Evolutionary conservation across 2,888 invertebrate species (phyloP).

Genomic region (Noctua fimbriata): DNA sequence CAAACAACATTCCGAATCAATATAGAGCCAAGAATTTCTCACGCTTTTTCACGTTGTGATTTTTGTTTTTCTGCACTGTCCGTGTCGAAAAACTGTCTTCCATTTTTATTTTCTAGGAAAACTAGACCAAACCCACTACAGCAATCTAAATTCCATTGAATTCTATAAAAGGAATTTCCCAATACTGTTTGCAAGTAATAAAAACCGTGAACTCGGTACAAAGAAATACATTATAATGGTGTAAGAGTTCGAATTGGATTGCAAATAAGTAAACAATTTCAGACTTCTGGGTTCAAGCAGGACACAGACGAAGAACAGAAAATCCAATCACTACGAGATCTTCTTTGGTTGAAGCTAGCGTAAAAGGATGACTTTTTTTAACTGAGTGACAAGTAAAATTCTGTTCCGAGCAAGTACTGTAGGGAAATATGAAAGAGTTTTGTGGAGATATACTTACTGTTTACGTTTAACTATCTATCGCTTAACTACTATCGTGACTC

Average conservation of each 20-base stretch:
- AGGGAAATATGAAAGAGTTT: not conserved
- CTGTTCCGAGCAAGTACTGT: not conserved
- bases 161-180: conserved; percentile 18
- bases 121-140: conserved; percentile 8
- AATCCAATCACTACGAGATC: not conserved
- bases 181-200: conserved; percentile 46
- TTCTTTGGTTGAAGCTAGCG: not conserved
- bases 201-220: conserved; percentile 37
- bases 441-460: not conserved
- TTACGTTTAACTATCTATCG: not conserved
- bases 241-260: conserved; percentile 60
- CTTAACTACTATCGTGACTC: too few species aligned
- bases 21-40: not conserved
- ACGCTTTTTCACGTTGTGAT: not conserved
- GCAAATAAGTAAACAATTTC: conserved; percentile 62
- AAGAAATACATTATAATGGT: conserved; percentile 60
- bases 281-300: conserved; percentile 18
- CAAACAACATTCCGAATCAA: not conserved
- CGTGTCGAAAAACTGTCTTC: not conserved
- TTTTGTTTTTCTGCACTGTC: not conserved
- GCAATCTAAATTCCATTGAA: conserved; percentile 2
- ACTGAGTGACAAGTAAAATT: not conserved
- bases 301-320: conserved; percentile 6
- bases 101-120: not conserved
- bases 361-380: not conserved